phyloP scores from a whole-genome alignment of 2,113 vertebrate species.

The Panurus biarmicus region DNA sequence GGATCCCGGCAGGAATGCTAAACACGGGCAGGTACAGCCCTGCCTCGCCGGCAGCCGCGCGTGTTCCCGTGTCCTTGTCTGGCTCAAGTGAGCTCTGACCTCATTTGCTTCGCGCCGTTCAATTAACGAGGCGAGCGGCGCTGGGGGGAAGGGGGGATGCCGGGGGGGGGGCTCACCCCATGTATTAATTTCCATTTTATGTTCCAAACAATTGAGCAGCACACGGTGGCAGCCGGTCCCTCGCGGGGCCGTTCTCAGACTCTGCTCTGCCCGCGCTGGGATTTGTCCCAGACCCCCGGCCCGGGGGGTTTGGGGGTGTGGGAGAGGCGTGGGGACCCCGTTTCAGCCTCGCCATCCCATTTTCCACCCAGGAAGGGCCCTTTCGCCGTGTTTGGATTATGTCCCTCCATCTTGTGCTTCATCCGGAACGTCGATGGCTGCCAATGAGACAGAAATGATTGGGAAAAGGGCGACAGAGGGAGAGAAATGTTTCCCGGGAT shows the following conservation, averaged over 20 bases:
- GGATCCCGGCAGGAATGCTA: conserved; percentile 47
- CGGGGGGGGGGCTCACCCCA: not conserved
- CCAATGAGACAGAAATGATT: not conserved
- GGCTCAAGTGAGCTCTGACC: conserved; percentile 57
- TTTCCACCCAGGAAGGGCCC: rapidly evolving
- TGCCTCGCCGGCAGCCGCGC: not conserved
- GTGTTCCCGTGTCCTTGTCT: conserved; percentile 55
- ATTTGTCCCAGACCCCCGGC: not conserved
- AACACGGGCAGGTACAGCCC: conserved; percentile 28
- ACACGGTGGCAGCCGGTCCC: not conserved
- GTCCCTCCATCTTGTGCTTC: not conserved
- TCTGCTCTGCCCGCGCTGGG: not conserved
- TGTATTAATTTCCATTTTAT: conserved; percentile 37
- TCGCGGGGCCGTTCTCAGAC: not conserved
- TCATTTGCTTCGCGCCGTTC: conserved; percentile 51
- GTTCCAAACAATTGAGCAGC: conserved; percentile 21
- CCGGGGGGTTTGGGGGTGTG: not conserved
- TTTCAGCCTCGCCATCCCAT: rapidly evolving
- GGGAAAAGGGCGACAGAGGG: not conserved
- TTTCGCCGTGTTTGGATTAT: rapidly evolving
- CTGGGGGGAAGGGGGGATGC: not conserved
- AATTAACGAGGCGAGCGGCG: conserved; percentile 29
- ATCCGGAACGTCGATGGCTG: not conserved
- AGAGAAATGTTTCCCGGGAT: not conserved
- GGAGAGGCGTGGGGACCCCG: rapidly evolving